Evolutionary conservation across 1,140 invertebrate genomes (phyloP).

Genomic region (Tribolium castaneum): DNA sequence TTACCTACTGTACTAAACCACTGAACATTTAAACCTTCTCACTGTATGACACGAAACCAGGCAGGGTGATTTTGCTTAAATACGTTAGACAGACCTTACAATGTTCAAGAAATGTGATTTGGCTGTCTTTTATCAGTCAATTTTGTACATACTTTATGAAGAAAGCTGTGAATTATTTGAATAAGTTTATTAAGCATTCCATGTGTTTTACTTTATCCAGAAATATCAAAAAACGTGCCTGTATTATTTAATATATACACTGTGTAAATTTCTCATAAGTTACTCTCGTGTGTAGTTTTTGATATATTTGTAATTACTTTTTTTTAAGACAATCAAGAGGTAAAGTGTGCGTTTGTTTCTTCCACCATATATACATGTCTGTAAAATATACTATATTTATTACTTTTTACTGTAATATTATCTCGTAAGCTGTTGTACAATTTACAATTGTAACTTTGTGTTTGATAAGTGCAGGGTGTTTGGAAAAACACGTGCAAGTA

Average conservation of each 20-base stretch:
- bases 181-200: constrained; percentile 19
- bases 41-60: not conserved
- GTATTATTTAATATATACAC: not conserved
- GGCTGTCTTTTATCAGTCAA: constrained; percentile 3
- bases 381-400: not conserved
- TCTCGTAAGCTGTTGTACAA: constrained; percentile 3
- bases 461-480: not conserved
- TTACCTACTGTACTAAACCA: no score
- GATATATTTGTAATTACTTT: not conserved
- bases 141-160: not conserved
- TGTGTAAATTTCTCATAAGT: not conserved
- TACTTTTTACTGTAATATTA: not conserved
- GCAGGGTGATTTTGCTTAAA: not conserved
- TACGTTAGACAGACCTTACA: not conserved
- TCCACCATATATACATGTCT: not conserved
- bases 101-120: constrained; percentile 9
- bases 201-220: constrained; percentile 1
- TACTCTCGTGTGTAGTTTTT: not conserved
- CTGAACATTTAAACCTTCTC: not conserved
- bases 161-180: constrained; percentile 1
- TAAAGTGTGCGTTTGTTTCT: constrained; percentile 4
- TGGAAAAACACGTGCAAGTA: not conserved
- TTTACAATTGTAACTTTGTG: constrained; percentile 3
- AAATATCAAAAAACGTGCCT: constrained; percentile 13
- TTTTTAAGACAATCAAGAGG: constrained; percentile 18